phyloP scores from a whole-genome alignment of 1,140 invertebrate genomes.

The Callitettix versicolor region DNA sequence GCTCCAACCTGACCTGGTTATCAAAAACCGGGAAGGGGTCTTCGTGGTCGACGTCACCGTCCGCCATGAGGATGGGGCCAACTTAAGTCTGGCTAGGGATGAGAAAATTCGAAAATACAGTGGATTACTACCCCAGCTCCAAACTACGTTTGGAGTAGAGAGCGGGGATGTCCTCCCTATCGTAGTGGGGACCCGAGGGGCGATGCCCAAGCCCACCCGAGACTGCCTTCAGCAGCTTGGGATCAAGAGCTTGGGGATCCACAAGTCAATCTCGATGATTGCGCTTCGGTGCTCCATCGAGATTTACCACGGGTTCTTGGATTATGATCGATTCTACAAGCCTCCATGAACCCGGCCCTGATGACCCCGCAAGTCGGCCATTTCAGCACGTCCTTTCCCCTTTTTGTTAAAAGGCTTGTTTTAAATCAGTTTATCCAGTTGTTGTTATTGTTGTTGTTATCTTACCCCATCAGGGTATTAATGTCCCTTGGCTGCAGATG shows the following conservation, averaged over 20 bases:
- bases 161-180: conserved; percentile 25
- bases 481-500: too few relatives aligned
- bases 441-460: too few relatives aligned
- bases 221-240: conserved; percentile 19
- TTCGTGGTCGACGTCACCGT: conserved; percentile 16
- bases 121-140: conserved; percentile 9
- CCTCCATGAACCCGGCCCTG: not conserved
- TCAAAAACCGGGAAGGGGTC: conserved; percentile 11
- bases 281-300: not conserved
- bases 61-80: conserved; percentile 4
- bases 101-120: conserved; percentile 8
- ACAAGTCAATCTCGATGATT: conserved; percentile 23
- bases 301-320: conserved; percentile 3
- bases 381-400: not conserved
- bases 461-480: not conserved
- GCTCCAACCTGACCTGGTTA: not conserved
- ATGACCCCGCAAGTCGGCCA: not conserved
- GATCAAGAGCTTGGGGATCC: conserved; percentile 17
- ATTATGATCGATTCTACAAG: not conserved
- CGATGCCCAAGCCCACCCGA: conserved; percentile 25
- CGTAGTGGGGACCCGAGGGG: conserved; percentile 29
- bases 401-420: too few relatives aligned
- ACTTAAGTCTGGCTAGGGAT: not conserved
- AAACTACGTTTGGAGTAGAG: conserved; percentile 6
- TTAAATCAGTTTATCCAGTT: too few relatives aligned